Percentiles rank a stretch among this genome's conserved stretches.
phyloP scores from a whole-genome alignment of 2,797 vertebrate species.

The Esox lucius region DNA sequence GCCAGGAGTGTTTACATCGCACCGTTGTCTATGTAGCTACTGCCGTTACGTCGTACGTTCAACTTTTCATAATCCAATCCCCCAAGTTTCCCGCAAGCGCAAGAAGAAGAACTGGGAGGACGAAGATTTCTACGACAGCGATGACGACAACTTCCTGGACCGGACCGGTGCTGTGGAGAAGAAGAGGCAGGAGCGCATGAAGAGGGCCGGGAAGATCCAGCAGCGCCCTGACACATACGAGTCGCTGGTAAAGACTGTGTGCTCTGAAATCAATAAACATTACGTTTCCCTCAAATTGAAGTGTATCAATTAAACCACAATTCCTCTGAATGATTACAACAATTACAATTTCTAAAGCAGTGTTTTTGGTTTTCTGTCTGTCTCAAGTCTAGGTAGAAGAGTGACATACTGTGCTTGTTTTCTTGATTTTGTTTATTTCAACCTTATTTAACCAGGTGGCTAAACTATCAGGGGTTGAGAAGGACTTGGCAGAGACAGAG shows the following conservation, averaged over 20 bases:
- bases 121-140: constrained; percentile 96
- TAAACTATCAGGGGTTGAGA: constrained; percentile 87
- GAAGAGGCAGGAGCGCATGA: constrained; percentile 86
- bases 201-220: constrained; percentile 81
- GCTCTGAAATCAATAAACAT: not conserved
- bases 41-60: not conserved
- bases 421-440: constrained; percentile 1
- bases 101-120: constrained; percentile 98
- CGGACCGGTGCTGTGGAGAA: constrained; percentile 92
- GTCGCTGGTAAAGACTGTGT: constrained; percentile 43
- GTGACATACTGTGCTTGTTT: not conserved
- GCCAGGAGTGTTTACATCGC: not conserved
- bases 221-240: constrained; percentile 81
- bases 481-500: constrained; percentile 84
- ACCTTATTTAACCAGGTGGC: constrained; percentile 68
- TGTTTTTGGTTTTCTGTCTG: not conserved
- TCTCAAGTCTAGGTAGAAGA: not conserved
- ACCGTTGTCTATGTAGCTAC: not conserved
- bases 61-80: not conserved
- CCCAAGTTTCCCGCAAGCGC: constrained; percentile 91
- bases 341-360: too few relatives aligned
- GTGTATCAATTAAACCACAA: not conserved
- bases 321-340: too few relatives aligned
- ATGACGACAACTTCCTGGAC: constrained; percentile 96
- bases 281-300: not conserved